These are phyloP conservation scores for Semicossyphus pulcher DNA, from an alignment of 2,113 vertebrate genomes.

Conservation along the genomic window DNA sequence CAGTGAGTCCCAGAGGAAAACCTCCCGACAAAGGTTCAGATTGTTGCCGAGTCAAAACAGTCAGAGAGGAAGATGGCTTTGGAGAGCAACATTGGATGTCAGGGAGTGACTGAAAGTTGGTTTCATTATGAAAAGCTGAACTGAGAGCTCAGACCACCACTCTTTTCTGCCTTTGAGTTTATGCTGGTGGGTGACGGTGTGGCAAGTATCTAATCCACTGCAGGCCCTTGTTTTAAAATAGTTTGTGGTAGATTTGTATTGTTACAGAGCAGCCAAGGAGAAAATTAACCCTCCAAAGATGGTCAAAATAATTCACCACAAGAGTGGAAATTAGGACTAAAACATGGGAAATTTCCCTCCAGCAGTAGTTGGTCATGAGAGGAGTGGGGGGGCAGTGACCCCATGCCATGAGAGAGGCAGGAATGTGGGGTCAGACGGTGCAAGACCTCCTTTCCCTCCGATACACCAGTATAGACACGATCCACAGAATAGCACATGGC, in stretches of 20 bases:
- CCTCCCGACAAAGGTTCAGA: conserved; percentile 34
- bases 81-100: conserved; percentile 22
- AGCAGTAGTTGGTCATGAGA: background rate
- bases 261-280: background rate
- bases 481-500: conserved; percentile 1
- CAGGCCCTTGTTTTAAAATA: background rate
- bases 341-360: background rate
- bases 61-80: conserved; percentile 3
- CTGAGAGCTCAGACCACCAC: background rate
- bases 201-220: background rate
- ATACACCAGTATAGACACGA: conserved; percentile 58
- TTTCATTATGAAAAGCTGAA: conserved; percentile 34
- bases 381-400: background rate
- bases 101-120: background rate
- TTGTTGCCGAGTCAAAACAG: conserved; percentile 41
- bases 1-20: conserved; percentile 31
- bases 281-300: background rate
- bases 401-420: conserved; percentile 11
- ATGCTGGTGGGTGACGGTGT: conserved; percentile 4
- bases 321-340: background rate
- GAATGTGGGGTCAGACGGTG: conserved; percentile 63
- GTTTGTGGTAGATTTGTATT: background rate
- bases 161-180: conserved; percentile 2
- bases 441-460: conserved; percentile 25
- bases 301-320: conserved; percentile 1